Base-by-base conservation (phyloP, 2,113 vertebrate species). In the Mellivora capensis region DNA sequence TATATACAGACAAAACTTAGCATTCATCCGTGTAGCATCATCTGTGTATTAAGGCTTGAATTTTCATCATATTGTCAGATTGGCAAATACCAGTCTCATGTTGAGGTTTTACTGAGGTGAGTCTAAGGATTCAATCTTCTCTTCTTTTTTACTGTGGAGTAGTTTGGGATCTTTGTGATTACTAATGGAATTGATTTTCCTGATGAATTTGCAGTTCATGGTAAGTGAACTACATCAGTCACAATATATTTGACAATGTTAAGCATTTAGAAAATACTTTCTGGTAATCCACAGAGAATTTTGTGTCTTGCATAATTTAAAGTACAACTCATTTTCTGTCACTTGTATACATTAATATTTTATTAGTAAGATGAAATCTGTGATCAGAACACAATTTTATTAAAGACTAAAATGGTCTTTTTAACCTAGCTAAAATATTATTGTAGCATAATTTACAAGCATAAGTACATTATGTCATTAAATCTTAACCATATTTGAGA, bases 331-430 rank as follows among this genome's bases (percentile, higher is more conserved):
- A 88, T 91, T 97, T 94, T 96, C 64, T 84, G 11, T 96, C 17
- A 95, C 37, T 97, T 97, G 9, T 52, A 76, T 67, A 72, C 9
- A 90, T 94, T 88, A 95, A 85, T 97, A 71, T 80, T 97, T 90
- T 93, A 96, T 86, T 97, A 39, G 31, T 23, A 97, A 93, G 85
- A n/a, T 90, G 54, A 97, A 96, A 84, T 90, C 87, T 97, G 39
- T 84, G 10, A 59, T 87, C 64, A 92, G 87, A 96, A 61, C 39
- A 87, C 18, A 82, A 49, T 89, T 96, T 96, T 96, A 90, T 87
- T 95, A 94, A 97, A 90, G 76, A 86, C 27, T 86, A 76, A 97
- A 97, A 69, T 93, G 17, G 11, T 67, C 59, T 90, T 95, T 96
- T 93, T 67, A 95, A 89, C 62, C 17, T 92, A 90, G 42, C 27